Evolutionary conservation across 2,113 vertebrate species (phyloP).

Genomic region (Indicator maculatus): DNA sequence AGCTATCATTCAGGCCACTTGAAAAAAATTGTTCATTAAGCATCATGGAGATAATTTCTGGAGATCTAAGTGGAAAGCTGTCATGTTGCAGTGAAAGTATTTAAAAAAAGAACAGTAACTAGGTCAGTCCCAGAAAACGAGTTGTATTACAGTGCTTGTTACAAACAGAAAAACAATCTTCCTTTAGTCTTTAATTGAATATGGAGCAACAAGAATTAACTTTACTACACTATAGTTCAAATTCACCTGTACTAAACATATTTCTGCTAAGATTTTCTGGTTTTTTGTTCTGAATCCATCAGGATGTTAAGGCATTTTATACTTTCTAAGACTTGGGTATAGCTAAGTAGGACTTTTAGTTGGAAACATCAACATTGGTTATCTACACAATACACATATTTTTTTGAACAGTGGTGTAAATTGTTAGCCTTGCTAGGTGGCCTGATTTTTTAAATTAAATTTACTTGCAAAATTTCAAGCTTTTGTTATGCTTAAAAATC

Average conservation of each 20-base stretch:
- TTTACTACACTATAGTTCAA: background rate
- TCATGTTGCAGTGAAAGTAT: constrained; percentile 11
- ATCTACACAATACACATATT: background rate
- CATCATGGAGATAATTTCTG: constrained; percentile 41
- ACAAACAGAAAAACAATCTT: background rate
- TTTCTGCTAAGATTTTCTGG: background rate
- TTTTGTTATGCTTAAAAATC: background rate
- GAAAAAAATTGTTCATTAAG: constrained; percentile 53
- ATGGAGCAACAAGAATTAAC: background rate
- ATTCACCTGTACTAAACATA: background rate
- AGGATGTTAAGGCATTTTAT: background rate
- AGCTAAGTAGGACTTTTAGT: background rate
- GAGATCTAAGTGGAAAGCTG: constrained; percentile 50
- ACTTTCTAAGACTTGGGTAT: background rate
- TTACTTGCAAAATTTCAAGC: background rate
- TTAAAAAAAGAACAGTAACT: constrained; percentile 59
- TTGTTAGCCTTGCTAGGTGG: background rate
- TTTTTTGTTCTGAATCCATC: background rate
- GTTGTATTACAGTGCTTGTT: background rate
- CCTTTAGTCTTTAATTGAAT: background rate
- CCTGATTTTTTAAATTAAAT: background rate
- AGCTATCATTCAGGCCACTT: constrained; percentile 36
- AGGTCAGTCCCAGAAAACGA: constrained; percentile 35
- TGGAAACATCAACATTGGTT: background rate
- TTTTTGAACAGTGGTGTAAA: background rate